Base-by-base conservation (phyloP, 2,797 vertebrate species). In the Ceyx erithaca region DNA sequence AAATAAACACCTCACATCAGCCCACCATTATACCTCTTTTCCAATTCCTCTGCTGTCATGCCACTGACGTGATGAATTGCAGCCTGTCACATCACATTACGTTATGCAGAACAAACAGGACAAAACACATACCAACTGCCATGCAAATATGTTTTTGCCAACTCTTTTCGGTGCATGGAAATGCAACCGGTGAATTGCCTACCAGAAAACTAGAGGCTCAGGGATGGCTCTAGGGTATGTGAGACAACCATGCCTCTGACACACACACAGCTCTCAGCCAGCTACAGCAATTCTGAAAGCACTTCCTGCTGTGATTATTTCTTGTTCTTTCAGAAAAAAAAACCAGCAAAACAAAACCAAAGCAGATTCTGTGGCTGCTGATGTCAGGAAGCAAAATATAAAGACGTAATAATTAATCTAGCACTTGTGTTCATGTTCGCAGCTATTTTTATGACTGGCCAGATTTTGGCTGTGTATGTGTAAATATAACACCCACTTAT, bases 121-220 rank as follows among this genome's bases (percentile, higher is more conserved):
- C 94, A 96, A 94, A 96, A 94, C 94, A 94, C 95, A 97, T 97
- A 97, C 96, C 95, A 94, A 75, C 94, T 95, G 94, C 96, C 96
- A 96, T 30, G 94, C 93, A 96, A 97, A 91, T 91, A 96, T 93
- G 92, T 59, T 64, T 95, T 94, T 97, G 95, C 94, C 95, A 96
- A 52, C 26, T 57, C 67, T 96, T 30, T 95, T 85, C 49, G 20
- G 72, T 1, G 37, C 10, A 6, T 75, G 85, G 94, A 77, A 96
- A 81, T 15, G 66, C 72, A 83, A 9, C 28, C 0, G 5, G 43
- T 6, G 21, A 75, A 67, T 20, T 88, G 91, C 68, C 80, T 2
- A 4, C 12, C 4, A 7, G 52, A 46, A 80, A 82, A 52, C 8
- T 37, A 31, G 85, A 85, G 86, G 73, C 54, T 90, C 69, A 35